Base-by-base conservation (phyloP, 2,113 vertebrate species). In the Caranx melampygus region DNA sequence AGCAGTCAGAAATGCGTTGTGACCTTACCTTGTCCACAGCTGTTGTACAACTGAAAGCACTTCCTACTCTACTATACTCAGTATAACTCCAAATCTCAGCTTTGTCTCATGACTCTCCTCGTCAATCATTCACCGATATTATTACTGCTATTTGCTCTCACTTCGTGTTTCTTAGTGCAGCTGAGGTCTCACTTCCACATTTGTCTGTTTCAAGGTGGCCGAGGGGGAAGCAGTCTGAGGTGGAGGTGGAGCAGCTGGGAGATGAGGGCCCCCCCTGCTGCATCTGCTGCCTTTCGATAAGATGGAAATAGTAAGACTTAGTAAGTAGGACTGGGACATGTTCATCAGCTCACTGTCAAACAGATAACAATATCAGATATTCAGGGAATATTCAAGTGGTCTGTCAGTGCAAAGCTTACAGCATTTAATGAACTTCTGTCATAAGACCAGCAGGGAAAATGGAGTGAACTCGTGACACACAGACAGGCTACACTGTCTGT, bases 121-220 rank as follows among this genome's bases (percentile, higher is more conserved):
- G 40, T 61, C 35, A 44, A 49, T 35, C 2, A 51, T 11, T 75
- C 26, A 67, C 64, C n/a, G 2, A 18, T 42, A 84, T 82, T 72
- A 68, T 75, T 63, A 3, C 3, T 18, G 13, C 6, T 3, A 0
- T 42, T 15, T 26, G 55, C 21, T 88, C 79, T 94, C 88, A 90
- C 84, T 94, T 93, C 84, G 59, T 44, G 40, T 90, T 91, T 91
- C 57, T 68, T 6, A 3, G 37, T 15, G 26, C 66, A 62, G 44
- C 58, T 63, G 4, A 4, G 47, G 6, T 81, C 68, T 87, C 89
- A 85, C 81, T 91, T 94, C 91, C 84, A 81, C 72, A 37, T 86
- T 75, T 49, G 12, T 51, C 64, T 18, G 55, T 0, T 6, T 13
- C 13, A 16, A 63, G 64, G 74, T 6, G 47, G 15, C 4, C 0